These are phyloP conservation scores for Calephelis virginiensis DNA, from an alignment of 1,140 invertebrate species.

Conservation along the genomic window DNA sequence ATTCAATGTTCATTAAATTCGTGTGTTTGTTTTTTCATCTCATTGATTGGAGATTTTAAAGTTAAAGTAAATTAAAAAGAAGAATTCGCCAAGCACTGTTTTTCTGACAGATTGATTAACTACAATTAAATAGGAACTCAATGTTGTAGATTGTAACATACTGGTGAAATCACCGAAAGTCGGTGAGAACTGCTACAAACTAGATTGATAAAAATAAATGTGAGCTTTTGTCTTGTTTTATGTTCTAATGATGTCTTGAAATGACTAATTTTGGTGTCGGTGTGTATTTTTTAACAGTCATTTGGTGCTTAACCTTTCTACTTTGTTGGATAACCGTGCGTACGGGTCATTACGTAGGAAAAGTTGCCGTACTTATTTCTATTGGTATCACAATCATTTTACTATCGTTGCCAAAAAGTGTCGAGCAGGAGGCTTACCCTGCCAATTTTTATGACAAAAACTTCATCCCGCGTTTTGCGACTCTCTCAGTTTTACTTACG, in stretches of 20 bases:
- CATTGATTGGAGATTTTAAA: too few species aligned
- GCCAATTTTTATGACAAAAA: slow-evolving; percentile 67
- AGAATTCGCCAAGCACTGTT: too few species aligned
- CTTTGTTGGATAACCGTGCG: slow-evolving; percentile 64
- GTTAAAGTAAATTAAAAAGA: too few species aligned
- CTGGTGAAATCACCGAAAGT: background rate
- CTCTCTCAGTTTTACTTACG: slow-evolving; percentile 51
- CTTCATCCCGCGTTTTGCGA: slow-evolving; percentile 51
- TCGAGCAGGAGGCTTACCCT: slow-evolving; percentile 29
- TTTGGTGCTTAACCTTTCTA: slow-evolving; percentile 61
- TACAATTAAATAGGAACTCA: too few species aligned
- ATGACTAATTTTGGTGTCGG: slow-evolving; percentile 64
- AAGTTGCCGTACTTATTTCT: slow-evolving; percentile 49
- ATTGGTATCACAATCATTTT: slow-evolving; percentile 55
- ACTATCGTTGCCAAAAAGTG: slow-evolving; percentile 55
- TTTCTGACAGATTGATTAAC: too few species aligned
- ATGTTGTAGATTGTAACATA: too few species aligned
- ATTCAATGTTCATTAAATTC: too few species aligned
- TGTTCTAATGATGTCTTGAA: slow-evolving; percentile 20
- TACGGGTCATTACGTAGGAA: slow-evolving; percentile 65
- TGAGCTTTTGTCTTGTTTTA: background rate
- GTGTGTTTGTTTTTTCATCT: too few species aligned
- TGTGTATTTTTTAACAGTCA: slow-evolving; percentile 60
- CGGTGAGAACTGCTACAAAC: background rate
- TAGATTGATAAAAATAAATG: slow-evolving; percentile 5